Evolutionary conservation across 2,888 invertebrate species (phyloP).

Genomic region (Nemapogon koenigi): DNA sequence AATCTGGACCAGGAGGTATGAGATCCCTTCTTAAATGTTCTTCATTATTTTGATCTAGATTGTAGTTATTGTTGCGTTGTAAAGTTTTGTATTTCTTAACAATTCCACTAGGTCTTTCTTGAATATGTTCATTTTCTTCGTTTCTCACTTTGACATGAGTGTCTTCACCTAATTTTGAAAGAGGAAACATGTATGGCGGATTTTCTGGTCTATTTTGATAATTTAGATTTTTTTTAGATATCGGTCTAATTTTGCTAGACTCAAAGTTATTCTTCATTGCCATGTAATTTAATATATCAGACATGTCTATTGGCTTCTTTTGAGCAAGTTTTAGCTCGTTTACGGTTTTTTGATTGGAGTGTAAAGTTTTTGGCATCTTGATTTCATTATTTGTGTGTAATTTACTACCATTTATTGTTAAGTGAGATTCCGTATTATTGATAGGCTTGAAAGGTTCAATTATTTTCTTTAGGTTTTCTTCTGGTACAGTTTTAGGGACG

Average conservation of each 20-base stretch:
- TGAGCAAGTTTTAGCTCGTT: conserved; percentile 28
- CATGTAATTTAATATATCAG: conserved; percentile 42
- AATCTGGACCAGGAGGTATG: conserved; percentile 26
- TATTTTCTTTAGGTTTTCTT: too few species aligned
- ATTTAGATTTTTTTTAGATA: conserved; percentile 12
- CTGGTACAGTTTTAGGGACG: too few species aligned
- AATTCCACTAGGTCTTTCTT: conserved; percentile 38
- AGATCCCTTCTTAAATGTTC: conserved; percentile 29
- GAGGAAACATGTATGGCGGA: background rate
- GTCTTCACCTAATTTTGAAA: conserved; percentile 5
- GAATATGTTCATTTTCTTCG: conserved; percentile 10
- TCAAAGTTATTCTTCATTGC: conserved; percentile 46
- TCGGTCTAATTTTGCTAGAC: conserved; percentile 38
- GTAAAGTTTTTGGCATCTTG: conserved; percentile 30
- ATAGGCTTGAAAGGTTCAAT: too few species aligned
- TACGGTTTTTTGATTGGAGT: conserved; percentile 26
- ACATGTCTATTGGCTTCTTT: conserved; percentile 36
- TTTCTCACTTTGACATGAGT: background rate
- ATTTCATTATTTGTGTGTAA: conserved; percentile 17
- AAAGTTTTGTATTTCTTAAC: conserved; percentile 55
- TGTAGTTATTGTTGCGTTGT: conserved; percentile 36
- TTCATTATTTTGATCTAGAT: conserved; percentile 22
- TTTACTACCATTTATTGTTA: conserved; percentile 19
- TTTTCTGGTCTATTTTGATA: background rate
- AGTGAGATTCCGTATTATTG: conserved; percentile 17